Conservation (phyloP, 2,888 invertebrate species). For the Drosophila phalerata region DNA sequence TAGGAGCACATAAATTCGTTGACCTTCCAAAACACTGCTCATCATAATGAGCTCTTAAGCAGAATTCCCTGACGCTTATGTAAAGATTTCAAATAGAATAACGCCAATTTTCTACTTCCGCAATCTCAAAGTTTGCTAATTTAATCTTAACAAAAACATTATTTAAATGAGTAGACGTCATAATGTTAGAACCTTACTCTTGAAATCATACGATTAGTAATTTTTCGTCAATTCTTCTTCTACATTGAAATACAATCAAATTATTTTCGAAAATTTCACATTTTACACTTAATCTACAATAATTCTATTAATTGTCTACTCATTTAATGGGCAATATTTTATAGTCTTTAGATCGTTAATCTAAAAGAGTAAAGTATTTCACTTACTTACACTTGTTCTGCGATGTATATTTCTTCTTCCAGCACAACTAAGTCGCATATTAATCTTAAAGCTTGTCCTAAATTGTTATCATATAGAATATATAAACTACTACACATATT, state of each 20-base stretch:
- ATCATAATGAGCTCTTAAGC: background rate
- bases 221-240: background rate
- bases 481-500: background rate
- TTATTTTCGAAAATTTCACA: background rate
- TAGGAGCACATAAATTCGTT: background rate
- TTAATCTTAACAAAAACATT: background rate
- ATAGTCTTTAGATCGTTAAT: background rate
- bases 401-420: background rate
- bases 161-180: conserved; percentile 2
- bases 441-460: conserved; percentile 2
- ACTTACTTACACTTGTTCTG: background rate
- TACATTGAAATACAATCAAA: background rate
- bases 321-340: background rate
- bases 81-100: background rate
- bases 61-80: background rate
- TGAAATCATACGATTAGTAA: background rate
- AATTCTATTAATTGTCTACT: background rate
- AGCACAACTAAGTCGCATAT: conserved; percentile 1
- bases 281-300: background rate
- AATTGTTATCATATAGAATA: conserved; percentile 9
- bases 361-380: background rate
- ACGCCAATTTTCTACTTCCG: background rate
- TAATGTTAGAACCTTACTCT: conserved; percentile 1
- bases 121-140: background rate
- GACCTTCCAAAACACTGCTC: background rate